Evolutionary conservation across 2,888 invertebrate species (phyloP).

Genomic region (Cryptocheilus praepositus): DNA sequence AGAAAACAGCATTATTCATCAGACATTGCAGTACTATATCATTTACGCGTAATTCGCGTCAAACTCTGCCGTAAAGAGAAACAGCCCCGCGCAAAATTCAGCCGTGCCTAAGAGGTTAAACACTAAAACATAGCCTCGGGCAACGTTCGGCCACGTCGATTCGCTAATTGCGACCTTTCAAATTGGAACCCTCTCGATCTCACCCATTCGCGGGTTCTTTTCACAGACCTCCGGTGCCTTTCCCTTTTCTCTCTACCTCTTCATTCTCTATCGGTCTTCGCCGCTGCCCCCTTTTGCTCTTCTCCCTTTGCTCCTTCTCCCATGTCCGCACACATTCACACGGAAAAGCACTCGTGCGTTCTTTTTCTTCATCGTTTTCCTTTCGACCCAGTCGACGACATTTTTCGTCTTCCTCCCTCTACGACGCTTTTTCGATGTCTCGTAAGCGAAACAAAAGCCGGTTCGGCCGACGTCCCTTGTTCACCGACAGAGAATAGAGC

Average conservation of each 20-base stretch:
- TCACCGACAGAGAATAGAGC: conserved; percentile 5
- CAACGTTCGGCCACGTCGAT: too few relatives aligned
- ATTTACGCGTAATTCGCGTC: too few relatives aligned
- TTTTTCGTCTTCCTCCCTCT: background rate
- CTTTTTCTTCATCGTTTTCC: conserved; percentile 20
- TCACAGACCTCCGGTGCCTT: background rate
- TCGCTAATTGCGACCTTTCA: background rate
- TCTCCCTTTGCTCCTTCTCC: background rate
- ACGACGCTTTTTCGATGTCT: conserved; percentile 16
- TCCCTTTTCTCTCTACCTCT: conserved; percentile 6
- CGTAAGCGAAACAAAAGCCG: conserved; percentile 22
- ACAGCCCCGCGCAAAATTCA: too few relatives aligned
- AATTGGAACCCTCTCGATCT: background rate
- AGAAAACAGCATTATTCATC: too few relatives aligned
- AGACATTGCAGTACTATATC: too few relatives aligned
- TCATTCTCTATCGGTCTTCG: background rate
- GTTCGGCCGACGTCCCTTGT: conserved; percentile 11
- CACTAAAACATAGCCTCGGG: too few relatives aligned
- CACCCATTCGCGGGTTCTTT: background rate
- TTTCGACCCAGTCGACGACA: background rate
- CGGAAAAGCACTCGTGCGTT: conserved; percentile 12
- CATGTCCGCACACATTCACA: background rate
- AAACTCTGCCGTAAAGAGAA: too few relatives aligned
- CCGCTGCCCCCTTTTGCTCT: background rate
- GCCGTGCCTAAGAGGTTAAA: too few relatives aligned